Evolutionary conservation across 2,113 vertebrate genomes (phyloP), one percentile per base, ranked within the genome.

Genomic region (Melanocharis versteri): DNA sequence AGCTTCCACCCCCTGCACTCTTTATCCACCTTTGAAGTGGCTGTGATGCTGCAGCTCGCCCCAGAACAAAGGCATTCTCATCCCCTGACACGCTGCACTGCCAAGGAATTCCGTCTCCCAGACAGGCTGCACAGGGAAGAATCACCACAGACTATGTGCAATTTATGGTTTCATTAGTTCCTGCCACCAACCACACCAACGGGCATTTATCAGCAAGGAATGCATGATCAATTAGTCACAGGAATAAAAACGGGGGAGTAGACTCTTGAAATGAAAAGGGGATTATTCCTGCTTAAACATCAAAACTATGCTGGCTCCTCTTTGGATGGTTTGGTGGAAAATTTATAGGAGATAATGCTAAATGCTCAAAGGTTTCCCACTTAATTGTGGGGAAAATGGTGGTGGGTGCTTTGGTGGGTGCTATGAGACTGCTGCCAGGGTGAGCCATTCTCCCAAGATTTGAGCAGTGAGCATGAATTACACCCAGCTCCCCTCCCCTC

Each of bases 1-100:
- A 50, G 51, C 65, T 42, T 17, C 24, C 19, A 28, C 4, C 35
- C 0, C 28, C 0, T 45, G 30, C 44, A 6, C 33, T 71, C 61
- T 23, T 42, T 3, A 15, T 4, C 7, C 33, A 84, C 35, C 54
- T 95, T 85, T 86, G 72, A 94, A 94, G 89, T 84, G 69, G 69
- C 48, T 60, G 15, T 45, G 61, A 56, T 50, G 65, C 69, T 75
- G 26, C 6, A 7, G 31, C 50, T 81, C 56, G 48, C 16, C 61
- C 33, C 65, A 89, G 83, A 94, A 87, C 65, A 87, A 84, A 91
- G 91, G 40, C 76, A 87, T 89, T 95, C 64, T 78, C 89, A 84
- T 58, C 83, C 53, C 69, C 42, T 78, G 48, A 91, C 81, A 54
- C 47, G 9, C 30, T 19, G 56, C 58, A 58, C 65, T 4, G 1